phyloP scores from a whole-genome alignment of 2,797 vertebrate species.

The Esox lucius region DNA sequence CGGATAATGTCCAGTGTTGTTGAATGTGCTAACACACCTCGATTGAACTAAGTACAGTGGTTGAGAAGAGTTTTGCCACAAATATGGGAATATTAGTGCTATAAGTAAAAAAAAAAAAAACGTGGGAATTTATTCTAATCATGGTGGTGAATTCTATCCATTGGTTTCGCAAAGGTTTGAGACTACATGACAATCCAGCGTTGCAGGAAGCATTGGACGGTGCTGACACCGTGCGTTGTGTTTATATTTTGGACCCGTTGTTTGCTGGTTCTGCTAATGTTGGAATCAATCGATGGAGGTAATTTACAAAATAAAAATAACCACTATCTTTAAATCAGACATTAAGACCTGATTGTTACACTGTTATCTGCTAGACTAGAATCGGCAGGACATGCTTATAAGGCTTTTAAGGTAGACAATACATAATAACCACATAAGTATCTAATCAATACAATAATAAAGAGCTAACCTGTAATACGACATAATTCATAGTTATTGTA shows the following conservation, averaged over 20 bases:
- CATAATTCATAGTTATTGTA: background rate
- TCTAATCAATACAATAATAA: no score
- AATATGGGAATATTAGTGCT: background rate
- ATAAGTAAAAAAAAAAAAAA: no score
- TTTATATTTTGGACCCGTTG: constrained; percentile 87
- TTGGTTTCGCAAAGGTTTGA: constrained; percentile 84
- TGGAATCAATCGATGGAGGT: constrained; percentile 88
- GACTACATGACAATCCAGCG: constrained; percentile 85
- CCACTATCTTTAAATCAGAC: background rate
- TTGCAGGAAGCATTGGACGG: constrained; percentile 79
- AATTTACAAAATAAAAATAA: background rate
- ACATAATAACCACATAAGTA: background rate
- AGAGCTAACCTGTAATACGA: background rate
- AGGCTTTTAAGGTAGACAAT: background rate
- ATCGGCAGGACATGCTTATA: background rate
- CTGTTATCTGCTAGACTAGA: background rate
- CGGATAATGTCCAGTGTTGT: constrained; percentile 14
- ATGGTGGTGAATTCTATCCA: constrained; percentile 72
- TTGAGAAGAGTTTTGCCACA: background rate
- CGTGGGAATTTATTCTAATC: constrained; percentile 8
- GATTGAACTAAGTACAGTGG: constrained; percentile 2
- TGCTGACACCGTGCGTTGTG: constrained; percentile 78
- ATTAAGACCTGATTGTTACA: background rate
- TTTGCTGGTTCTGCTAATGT: constrained; percentile 84
- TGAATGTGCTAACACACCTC: constrained; percentile 12